These are phyloP conservation scores for Elachura formosa DNA, from an alignment of 2,113 vertebrate genomes.

Conservation along the genomic window DNA sequence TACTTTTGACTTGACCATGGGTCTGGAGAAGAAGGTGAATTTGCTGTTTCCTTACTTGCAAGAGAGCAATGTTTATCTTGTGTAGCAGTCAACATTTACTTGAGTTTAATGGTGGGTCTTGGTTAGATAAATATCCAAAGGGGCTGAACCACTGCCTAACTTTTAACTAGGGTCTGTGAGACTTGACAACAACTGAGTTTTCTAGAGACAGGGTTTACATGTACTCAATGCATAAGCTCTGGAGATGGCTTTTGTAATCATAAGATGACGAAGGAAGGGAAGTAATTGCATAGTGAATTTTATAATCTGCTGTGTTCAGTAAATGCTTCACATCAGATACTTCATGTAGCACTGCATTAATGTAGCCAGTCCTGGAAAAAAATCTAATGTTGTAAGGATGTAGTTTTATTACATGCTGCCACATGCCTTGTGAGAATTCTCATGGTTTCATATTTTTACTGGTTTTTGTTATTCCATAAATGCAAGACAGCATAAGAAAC, in stretches of 20 bases:
- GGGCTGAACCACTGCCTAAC: not conserved
- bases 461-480: not conserved
- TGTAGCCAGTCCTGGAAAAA: not conserved
- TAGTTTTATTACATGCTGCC: not conserved
- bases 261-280: not conserved
- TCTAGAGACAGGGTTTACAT: not conserved
- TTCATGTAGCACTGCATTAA: not conserved
- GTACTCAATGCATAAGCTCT: not conserved
- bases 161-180: not conserved
- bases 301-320: not conserved
- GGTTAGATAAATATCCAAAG: not conserved
- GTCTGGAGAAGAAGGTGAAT: not conserved
- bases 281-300: not conserved
- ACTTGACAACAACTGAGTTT: not conserved
- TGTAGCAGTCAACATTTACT: not conserved
- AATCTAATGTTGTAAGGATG: not conserved
- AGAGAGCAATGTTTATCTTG: not conserved
- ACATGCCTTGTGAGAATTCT: not conserved
- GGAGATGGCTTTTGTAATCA: fast-evolving
- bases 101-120: not conserved
- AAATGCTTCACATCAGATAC: fast-evolving
- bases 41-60: not conserved
- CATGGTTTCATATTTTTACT: not conserved
- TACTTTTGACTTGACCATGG: not conserved
- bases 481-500: not conserved